These are phyloP conservation scores for Lasioglossum albipes DNA, from an alignment of 1,140 invertebrate genomes.

Conservation along the genomic window DNA sequence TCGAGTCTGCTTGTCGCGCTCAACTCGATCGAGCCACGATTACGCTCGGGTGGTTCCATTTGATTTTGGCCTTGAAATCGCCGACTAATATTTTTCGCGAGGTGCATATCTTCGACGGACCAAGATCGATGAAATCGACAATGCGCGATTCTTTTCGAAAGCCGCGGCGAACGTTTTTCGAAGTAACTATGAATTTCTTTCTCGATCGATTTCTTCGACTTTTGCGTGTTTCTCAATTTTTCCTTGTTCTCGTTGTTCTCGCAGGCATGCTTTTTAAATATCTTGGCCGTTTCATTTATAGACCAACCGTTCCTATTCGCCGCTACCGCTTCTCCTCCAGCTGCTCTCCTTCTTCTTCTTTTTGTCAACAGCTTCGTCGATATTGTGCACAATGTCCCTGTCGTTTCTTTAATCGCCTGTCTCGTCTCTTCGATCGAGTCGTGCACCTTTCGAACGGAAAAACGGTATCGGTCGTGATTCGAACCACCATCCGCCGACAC, in stretches of 20 bases:
- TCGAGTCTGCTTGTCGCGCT: not conserved
- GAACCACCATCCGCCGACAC: not conserved
- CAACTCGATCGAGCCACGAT: conserved; percentile 9
- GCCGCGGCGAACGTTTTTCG: not conserved
- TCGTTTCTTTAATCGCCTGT: not conserved
- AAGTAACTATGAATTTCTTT: not conserved
- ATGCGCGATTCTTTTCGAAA: not conserved
- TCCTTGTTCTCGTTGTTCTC: conserved; percentile 23
- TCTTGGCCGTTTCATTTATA: conserved; percentile 70
- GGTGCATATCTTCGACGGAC: conserved; percentile 57
- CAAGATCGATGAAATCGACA: not conserved
- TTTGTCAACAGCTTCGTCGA: conserved; percentile 19
- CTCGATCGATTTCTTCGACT: not conserved
- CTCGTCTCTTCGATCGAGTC: not conserved
- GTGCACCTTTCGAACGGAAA: not conserved
- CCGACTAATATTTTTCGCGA: conserved; percentile 58
- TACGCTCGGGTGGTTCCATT: conserved; percentile 51
- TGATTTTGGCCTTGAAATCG: conserved; percentile 67
- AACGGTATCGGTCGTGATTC: too few relatives aligned
- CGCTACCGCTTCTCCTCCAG: too few relatives aligned
- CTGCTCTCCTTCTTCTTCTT: not conserved
- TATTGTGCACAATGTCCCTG: conserved; percentile 11
- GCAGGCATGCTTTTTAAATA: conserved; percentile 63
- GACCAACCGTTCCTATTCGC: conserved; percentile 67
- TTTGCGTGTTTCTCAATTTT: conserved; percentile 29